phyloP scores from a whole-genome alignment of 2,113 vertebrate genomes.

The Pseudopodoces humilis region DNA sequence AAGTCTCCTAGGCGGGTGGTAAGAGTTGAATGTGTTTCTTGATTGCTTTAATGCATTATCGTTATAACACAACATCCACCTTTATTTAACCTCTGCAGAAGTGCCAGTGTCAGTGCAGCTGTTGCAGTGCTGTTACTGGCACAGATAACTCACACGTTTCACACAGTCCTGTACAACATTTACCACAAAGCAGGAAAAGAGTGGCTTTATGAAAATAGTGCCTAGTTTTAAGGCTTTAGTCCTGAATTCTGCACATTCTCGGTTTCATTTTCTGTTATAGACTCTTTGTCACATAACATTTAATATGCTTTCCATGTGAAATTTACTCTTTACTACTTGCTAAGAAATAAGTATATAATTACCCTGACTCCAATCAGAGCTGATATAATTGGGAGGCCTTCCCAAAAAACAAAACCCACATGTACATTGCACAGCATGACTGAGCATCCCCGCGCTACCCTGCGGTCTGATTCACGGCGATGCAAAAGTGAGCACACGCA shows the following conservation, averaged over 20 bases:
- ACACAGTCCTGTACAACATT: background rate
- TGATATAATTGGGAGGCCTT: background rate
- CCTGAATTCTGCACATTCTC: background rate
- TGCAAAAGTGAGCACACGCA: background rate
- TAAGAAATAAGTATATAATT: constrained; percentile 20
- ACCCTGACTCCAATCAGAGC: background rate
- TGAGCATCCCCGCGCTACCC: background rate
- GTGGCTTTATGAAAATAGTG: background rate
- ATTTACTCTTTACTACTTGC: background rate
- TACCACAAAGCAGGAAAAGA: background rate
- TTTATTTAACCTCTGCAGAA: background rate
- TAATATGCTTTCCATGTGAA: background rate
- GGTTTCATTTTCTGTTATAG: background rate
- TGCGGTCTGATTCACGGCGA: background rate
- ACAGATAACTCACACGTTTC: background rate
- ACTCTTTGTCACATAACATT: background rate
- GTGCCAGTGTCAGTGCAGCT: background rate
- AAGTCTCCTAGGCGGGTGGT: constrained; percentile 38
- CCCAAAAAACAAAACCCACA: background rate
- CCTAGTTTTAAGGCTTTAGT: background rate
- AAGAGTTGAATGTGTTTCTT: constrained; percentile 5
- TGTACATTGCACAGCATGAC: background rate
- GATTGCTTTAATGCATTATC: background rate
- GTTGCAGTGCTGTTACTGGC: background rate
- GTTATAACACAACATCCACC: background rate